phyloP scores from a whole-genome alignment of 2,113 vertebrate species.

The Marmota monax region DNA sequence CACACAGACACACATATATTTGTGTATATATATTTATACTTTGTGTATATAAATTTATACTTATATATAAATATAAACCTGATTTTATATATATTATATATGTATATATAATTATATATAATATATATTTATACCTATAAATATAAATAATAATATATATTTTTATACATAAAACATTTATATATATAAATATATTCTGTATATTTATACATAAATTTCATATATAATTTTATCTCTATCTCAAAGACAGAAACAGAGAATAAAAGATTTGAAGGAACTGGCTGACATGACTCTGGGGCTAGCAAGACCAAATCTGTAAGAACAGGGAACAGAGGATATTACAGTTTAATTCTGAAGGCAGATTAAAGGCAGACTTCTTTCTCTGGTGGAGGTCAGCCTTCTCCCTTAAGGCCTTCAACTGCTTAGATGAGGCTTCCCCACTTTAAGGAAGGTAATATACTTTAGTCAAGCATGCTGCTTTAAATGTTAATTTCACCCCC shows the following conservation, averaged over 20 bases:
- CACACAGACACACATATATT: background rate
- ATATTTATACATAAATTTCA: background rate
- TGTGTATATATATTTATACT: too few species aligned
- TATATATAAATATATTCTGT: background rate
- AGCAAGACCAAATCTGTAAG: background rate
- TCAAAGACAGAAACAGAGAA: background rate
- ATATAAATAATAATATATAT: too few species aligned
- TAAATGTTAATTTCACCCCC: background rate
- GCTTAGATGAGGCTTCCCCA: background rate
- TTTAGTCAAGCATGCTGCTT: background rate
- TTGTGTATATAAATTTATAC: background rate
- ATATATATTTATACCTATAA: too few species aligned
- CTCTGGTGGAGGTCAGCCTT: background rate
- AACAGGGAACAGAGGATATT: background rate
- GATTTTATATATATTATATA: too few species aligned
- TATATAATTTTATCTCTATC: background rate
- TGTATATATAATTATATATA: background rate
- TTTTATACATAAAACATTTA: background rate
- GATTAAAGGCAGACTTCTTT: background rate
- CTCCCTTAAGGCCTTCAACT: background rate
- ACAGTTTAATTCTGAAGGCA: background rate
- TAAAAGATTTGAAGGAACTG: background rate
- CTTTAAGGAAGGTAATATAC: background rate
- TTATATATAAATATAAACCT: too few species aligned
- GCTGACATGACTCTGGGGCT: background rate